Evolutionary conservation across 1,140 invertebrate species (phyloP).

Genomic region (Brachionus rubens): DNA sequence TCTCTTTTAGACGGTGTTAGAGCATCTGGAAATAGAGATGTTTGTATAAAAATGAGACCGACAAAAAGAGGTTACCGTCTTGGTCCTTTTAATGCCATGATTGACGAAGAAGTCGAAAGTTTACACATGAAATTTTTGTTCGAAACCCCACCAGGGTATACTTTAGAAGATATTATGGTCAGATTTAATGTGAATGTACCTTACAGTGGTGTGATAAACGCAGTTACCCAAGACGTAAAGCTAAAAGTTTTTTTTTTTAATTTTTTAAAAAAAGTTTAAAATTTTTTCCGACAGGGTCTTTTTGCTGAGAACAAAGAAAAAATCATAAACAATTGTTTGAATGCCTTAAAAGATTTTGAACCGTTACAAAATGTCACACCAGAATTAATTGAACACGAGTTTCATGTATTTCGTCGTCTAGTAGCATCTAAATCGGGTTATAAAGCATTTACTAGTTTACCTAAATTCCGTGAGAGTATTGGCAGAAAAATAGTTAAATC

Average conservation of each 20-base stretch:
- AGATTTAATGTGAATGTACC: conserved; percentile 95
- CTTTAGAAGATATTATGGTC: conserved; percentile 69
- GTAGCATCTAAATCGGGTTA: conserved; percentile 97
- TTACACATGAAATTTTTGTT: conserved; percentile 78
- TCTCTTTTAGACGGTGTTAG: conserved; percentile 91
- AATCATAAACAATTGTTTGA: conserved; percentile 77
- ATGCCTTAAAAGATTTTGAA: conserved; percentile 71
- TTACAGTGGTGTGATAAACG: conserved; percentile 92
- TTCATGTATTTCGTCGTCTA: conserved; percentile 84
- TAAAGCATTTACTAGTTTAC: conserved; percentile 83
- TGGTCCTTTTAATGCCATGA: conserved; percentile 75
- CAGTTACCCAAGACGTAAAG: conserved; percentile 88
- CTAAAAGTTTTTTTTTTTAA: neutral
- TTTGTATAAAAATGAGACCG: conserved; percentile 82
- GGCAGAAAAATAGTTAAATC: conserved; percentile 84
- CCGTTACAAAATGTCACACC: conserved; percentile 65
- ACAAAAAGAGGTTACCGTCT: conserved; percentile 72
- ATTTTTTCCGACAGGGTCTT: conserved; percentile 69
- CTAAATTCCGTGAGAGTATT: conserved; percentile 89
- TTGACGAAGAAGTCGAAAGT: conserved; percentile 91
- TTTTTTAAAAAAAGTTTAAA: neutral
- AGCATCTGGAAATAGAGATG: conserved; percentile 90
- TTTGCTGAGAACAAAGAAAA: conserved; percentile 99
- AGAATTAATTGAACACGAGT: conserved; percentile 73
- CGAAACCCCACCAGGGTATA: conserved; percentile 70